Percentiles rank a stretch among this genome's conserved stretches.
These are phyloP conservation scores for Sarcophaga rosellei DNA, from an alignment of 2,888 invertebrate species.

Conservation along the genomic window DNA sequence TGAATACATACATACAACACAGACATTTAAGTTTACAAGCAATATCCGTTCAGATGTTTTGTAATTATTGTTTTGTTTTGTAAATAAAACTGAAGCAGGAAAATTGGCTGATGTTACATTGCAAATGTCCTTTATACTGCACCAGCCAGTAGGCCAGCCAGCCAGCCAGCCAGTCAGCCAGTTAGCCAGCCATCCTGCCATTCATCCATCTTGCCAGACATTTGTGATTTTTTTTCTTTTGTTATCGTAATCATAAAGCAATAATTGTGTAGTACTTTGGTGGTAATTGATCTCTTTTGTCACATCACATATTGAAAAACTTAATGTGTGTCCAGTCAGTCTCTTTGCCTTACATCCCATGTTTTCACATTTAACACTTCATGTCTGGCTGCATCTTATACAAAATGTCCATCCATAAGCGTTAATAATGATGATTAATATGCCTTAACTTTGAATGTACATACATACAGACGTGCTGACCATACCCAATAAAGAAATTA, in stretches of 20 bases:
- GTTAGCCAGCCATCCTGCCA: no score
- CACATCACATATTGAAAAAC: conserved; percentile 26
- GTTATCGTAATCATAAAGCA: neutral
- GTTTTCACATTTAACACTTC: conserved; percentile 29
- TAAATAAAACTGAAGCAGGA: neutral
- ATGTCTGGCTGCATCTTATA: conserved; percentile 27
- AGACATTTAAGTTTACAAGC: neutral
- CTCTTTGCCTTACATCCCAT: neutral
- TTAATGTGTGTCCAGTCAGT: neutral
- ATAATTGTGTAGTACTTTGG: neutral
- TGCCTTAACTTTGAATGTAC: neutral
- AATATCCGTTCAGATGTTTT: conserved; percentile 14
- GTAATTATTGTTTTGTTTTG: neutral
- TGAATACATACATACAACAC: neutral
- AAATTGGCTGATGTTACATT: neutral
- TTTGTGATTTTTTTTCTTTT: neutral
- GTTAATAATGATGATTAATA: neutral
- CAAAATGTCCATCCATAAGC: conserved; percentile 6
- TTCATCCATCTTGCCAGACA: neutral
- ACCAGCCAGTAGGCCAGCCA: neutral
- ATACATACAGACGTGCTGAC: conserved; percentile 30
- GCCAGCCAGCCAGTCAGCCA: no score
- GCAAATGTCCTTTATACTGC: neutral
- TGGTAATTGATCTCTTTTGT: conserved; percentile 62
- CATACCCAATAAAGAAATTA: conserved; percentile 58